A percentile compares a stretch with the other conserved stretches of the same genome.
These are phyloP conservation scores for Tanaodytes sp. DNA, from an alignment of 2,888 invertebrate species.

Conservation along the genomic window DNA sequence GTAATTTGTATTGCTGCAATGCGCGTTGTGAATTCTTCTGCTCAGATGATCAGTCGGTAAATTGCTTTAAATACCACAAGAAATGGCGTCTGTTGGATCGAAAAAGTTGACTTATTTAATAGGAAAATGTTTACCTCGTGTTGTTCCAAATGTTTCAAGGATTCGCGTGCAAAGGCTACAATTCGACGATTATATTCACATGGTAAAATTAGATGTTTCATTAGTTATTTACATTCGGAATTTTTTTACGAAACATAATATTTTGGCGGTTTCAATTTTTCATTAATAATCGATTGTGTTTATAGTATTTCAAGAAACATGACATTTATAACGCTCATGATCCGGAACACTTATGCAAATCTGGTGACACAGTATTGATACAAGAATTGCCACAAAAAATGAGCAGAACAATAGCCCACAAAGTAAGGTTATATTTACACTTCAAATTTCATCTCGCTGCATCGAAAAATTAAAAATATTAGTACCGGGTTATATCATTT, in stretches of 20 bases:
- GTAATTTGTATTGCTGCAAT: no score
- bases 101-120: constrained; percentile 72
- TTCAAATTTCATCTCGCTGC: not conserved
- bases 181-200: constrained; percentile 83
- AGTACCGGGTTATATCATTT: no score
- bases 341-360: constrained; percentile 83
- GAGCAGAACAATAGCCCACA: constrained; percentile 85
- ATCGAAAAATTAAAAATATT: no score
- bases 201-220: no score
- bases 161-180: constrained; percentile 84
- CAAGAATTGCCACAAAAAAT: constrained; percentile 82
- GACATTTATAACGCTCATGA: constrained; percentile 85
- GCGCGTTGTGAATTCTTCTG: no score
- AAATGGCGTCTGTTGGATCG: constrained; percentile 23
- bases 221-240: no score
- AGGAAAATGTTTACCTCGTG: constrained; percentile 85
- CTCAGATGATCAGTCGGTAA: no score
- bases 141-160: constrained; percentile 85
- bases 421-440: constrained; percentile 68
- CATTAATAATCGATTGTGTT: no score
- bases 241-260: no score
- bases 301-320: constrained; percentile 79
- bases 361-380: constrained; percentile 87
- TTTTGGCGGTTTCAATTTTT: no score
- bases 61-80: no score